phyloP scores from a whole-genome alignment of 2,113 vertebrate genomes.

The Callionymus lyra region DNA sequence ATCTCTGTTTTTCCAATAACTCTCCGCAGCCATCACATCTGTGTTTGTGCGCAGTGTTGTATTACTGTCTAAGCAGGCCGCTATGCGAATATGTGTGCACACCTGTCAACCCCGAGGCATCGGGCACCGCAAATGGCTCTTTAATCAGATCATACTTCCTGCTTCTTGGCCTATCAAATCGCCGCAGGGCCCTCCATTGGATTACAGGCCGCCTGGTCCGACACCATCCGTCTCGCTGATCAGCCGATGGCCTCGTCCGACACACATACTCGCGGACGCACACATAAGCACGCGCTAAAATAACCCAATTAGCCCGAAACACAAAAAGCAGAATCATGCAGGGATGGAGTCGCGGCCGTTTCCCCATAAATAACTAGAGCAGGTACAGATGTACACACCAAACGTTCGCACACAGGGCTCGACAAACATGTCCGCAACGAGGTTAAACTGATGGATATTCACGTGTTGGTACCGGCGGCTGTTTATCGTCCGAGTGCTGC shows the following conservation, averaged over 20 bases:
- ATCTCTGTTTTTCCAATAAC: constrained; percentile 20
- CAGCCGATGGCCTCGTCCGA: constrained; percentile 59
- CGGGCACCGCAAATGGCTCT: constrained; percentile 79
- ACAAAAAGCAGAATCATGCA: constrained; percentile 31
- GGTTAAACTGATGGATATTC: constrained; percentile 27
- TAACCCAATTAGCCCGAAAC: constrained; percentile 60
- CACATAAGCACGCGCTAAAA: constrained; percentile 22
- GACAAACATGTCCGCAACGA: constrained; percentile 22
- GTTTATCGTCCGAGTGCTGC: constrained; percentile 27
- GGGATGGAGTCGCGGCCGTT: constrained; percentile 29
- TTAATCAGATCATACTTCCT: constrained; percentile 95
- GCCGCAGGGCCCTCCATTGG: constrained; percentile 91
- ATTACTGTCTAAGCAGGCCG: constrained; percentile 35
- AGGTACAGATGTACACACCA: constrained; percentile 4
- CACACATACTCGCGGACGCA: constrained; percentile 43
- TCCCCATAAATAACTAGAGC: constrained; percentile 17
- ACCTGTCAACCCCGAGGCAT: constrained; percentile 55
- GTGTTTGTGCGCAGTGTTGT: constrained; percentile 26
- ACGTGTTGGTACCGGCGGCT: constrained; percentile 31
- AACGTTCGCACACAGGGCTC: background rate
- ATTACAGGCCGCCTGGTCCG: constrained; percentile 63
- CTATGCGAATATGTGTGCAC: constrained; percentile 12
- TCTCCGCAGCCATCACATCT: constrained; percentile 17
- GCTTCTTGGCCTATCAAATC: constrained; percentile 90
- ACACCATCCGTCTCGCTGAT: constrained; percentile 64